A percentile compares a stretch with the other conserved stretches of the same genome.
These are phyloP conservation scores for Plumapathes pennacea DNA, from an alignment of 92 coral and sea anemone genomes.

Conservation along the genomic window DNA sequence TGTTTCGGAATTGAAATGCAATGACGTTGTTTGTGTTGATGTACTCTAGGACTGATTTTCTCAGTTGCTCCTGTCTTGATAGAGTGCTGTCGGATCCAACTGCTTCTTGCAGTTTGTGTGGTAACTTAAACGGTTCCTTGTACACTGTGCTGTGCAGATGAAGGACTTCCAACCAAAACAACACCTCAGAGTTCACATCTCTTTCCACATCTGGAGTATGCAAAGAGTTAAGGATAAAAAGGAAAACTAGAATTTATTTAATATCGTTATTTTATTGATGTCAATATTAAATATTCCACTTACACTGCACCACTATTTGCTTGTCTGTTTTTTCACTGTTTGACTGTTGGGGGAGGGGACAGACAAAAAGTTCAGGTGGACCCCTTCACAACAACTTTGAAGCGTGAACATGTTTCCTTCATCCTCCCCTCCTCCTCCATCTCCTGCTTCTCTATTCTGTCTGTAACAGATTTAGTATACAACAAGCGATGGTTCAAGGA, in stretches of 20 bases:
- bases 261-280: background rate
- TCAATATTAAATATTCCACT: too few relatives aligned
- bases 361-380: too few relatives aligned
- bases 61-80: conserved; percentile 20
- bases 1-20: conserved; percentile 38
- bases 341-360: too few relatives aligned
- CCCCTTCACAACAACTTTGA: too few relatives aligned
- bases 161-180: conserved; percentile 90
- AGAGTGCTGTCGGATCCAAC: background rate
- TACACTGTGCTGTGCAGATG: conserved; percentile 63
- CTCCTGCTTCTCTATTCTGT: background rate
- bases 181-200: conserved; percentile 66
- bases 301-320: too few relatives aligned
- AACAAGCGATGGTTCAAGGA: conserved; percentile 28
- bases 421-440: too few relatives aligned
- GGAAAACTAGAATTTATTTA: background rate
- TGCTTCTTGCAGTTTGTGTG: conserved; percentile 20
- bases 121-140: conserved; percentile 49
- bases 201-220: conserved; percentile 50
- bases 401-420: too few relatives aligned
- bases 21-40: conserved; percentile 34
- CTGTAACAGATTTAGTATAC: background rate
- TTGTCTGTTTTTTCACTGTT: too few relatives aligned
- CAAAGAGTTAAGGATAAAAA: background rate
- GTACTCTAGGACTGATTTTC: conserved; percentile 21